Base-by-base conservation (phyloP, 2,888 invertebrate genomes). In the Xanthorhoe designata region DNA sequence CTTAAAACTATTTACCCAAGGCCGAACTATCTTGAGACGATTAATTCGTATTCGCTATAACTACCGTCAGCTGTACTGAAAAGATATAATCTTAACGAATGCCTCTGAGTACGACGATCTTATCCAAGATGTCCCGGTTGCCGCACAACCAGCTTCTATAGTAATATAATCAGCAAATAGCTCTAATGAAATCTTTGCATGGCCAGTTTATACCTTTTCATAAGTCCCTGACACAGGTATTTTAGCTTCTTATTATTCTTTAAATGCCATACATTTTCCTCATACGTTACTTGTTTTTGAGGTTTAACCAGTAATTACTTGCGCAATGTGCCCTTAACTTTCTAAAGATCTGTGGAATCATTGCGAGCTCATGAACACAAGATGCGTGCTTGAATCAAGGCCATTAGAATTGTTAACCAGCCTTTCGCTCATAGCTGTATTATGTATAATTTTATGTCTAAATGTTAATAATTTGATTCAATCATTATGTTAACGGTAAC, bases 31-130 rank as follows among this genome's bases (percentile, higher is more conserved):
- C 65, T 69, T 75, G 67, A 72, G 77, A 76, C 71, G 77, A 77
- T 17, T 82, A 74, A 82, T 86, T 82, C 74, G 79, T 78, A 82
- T 82, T 84, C 78, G 81, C 80, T 82, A 79, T 79, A 78, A 49
- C 76, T 72, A 75, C 68, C 77, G 69, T 64, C 68, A 69, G 56
- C 58, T 69, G 66, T 64, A 75, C 75, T 76, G 77, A 79, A 79
- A 85, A 84, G 80, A 77, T 81, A 86, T 84, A 81, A 66, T 77
- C 77, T 71, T 74, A 81, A 80, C 82, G 78, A 81, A 83, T 83
- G 78, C 80, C 75, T 80, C 72, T 70, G 77, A 85, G 81, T 83
- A 77, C 79, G 78, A 79, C 78, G 80, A 81, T 84, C 79, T 81
- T 85, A 81, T 77, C 80, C 78, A 55, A 47, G 47, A 45, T 15